These are phyloP conservation scores for Daktulosphaira vitifoliae DNA, from an alignment of 1,140 invertebrate species.

Conservation along the genomic window DNA sequence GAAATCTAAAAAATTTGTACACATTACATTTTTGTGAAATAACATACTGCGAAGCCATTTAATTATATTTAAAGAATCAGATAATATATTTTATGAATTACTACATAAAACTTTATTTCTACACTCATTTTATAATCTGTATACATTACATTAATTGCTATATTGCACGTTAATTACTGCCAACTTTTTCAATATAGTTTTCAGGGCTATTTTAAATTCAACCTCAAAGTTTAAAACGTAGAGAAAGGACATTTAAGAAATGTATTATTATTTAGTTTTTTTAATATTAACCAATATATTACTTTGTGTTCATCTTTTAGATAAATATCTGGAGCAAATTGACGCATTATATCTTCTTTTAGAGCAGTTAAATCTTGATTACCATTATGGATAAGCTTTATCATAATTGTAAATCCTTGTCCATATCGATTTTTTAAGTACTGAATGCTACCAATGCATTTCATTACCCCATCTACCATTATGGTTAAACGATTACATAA, in stretches of 20 bases:
- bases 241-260: not conserved
- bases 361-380: not conserved
- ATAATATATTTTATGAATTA: no score
- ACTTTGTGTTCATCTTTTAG: conserved; percentile 39
- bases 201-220: not conserved
- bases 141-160: not conserved
- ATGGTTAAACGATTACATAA: conserved; percentile 75
- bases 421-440: conserved; percentile 45
- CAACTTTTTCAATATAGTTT: no score
- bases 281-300: not conserved
- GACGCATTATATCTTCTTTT: conserved; percentile 30
- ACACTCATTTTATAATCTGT: no score
- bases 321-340: conserved; percentile 14
- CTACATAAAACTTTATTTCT: no score
- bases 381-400: conserved; percentile 39
- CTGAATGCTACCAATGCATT: conserved; percentile 46
- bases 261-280: not conserved
- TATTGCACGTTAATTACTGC: no score
- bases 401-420: conserved; percentile 46
- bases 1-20: no score
- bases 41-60: no score
- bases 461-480: conserved; percentile 71
- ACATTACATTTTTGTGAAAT: no score
- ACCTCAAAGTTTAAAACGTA: not conserved
- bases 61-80: no score